A percentile compares a stretch with the other conserved stretches of the same genome.
Evolutionary conservation across 2,888 invertebrate genomes (phyloP).

Genomic region (Macrosoma leucophasiata): DNA sequence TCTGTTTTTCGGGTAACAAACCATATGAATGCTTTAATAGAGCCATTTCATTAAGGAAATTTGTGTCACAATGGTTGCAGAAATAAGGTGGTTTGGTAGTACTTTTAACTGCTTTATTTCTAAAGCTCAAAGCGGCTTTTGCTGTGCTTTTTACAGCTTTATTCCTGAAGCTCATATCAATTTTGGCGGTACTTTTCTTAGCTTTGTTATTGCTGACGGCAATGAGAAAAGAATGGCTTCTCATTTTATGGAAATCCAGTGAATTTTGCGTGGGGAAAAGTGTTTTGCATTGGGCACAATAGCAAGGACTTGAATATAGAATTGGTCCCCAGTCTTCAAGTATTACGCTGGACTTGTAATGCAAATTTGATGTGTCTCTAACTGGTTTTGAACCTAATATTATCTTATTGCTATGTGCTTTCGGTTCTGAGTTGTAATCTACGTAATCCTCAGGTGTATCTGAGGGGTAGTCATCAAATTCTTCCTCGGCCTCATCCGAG

Average conservation of each 20-base stretch:
- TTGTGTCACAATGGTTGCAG: slow-evolving; percentile 21
- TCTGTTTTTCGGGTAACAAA: slow-evolving; percentile 13
- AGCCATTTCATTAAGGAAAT: slow-evolving; percentile 17
- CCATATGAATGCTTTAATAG: slow-evolving; percentile 22
- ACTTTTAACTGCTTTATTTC: neutral
- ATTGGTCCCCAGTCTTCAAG: slow-evolving; percentile 17
- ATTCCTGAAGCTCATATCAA: slow-evolving; percentile 6
- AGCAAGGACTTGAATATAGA: slow-evolving; percentile 13
- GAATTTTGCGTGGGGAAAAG: slow-evolving; percentile 22
- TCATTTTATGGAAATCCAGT: slow-evolving; percentile 21
- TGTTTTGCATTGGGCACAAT: slow-evolving; percentile 19
- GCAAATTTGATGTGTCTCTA: neutral
- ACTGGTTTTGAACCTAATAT: slow-evolving; percentile 14
- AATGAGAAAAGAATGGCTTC: slow-evolving; percentile 21
- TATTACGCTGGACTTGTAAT: slow-evolving; percentile 5
- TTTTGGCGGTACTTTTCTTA: neutral
- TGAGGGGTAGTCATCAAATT: neutral
- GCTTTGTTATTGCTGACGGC: slow-evolving; percentile 7
- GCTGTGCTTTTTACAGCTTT: slow-evolving; percentile 24
- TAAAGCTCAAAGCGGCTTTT: slow-evolving; percentile 10
- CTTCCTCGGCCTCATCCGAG: neutral
- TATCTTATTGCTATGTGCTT: slow-evolving; percentile 13
- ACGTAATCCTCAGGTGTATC: too few species aligned
- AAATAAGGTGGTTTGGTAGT: neutral
- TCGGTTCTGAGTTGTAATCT: too few species aligned